A percentile compares a stretch with the other conserved stretches of the same genome.
Conservation (phyloP, 1,140 invertebrate genomes). For the Zaprionus vittiger region DNA sequence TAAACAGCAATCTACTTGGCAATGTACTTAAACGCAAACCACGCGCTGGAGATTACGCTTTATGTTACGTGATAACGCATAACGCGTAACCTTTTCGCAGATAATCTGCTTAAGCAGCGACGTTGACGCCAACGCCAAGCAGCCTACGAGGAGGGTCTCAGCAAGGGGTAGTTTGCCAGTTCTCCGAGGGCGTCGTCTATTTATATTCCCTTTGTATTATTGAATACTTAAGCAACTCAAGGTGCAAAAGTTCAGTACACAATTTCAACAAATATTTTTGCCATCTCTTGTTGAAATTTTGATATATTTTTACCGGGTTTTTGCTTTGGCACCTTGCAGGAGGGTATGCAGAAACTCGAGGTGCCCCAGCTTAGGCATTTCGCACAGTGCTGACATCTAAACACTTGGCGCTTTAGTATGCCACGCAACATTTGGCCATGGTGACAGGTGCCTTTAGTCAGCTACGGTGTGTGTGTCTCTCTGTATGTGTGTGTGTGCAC, state of each 20-base stretch:
- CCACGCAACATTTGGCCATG: constrained; percentile 75
- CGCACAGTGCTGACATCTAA: constrained; percentile 70
- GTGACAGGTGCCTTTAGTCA: constrained; percentile 82
- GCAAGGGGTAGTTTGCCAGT: constrained; percentile 21
- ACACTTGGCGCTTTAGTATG: constrained; percentile 77
- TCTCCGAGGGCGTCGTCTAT: not conserved
- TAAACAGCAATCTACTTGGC: constrained; percentile 73
- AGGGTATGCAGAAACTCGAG: constrained; percentile 35
- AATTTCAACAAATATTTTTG: constrained; percentile 5
- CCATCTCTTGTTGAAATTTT: constrained; percentile 1
- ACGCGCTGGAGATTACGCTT: constrained; percentile 78
- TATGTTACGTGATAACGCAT: constrained; percentile 83
- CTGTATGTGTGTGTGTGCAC: constrained; percentile 2
- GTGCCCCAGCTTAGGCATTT: constrained; percentile 12
- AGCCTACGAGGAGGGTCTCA: constrained; percentile 33
- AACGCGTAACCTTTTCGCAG: constrained; percentile 77
- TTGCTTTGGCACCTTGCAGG: constrained; percentile 9
- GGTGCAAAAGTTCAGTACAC: not conserved
- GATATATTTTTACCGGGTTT: not conserved
- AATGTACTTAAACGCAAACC: constrained; percentile 71
- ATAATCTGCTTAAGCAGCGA: constrained; percentile 71
- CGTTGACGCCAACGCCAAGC: constrained; percentile 36
- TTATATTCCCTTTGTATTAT: constrained; percentile 5
- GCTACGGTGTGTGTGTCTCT: constrained; percentile 3
- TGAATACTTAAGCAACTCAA: constrained; percentile 5